Evolutionary conservation across 1,140 invertebrate genomes (phyloP), one percentile per base, ranked within the genome.

Genomic region (Drosophila santomea): DNA sequence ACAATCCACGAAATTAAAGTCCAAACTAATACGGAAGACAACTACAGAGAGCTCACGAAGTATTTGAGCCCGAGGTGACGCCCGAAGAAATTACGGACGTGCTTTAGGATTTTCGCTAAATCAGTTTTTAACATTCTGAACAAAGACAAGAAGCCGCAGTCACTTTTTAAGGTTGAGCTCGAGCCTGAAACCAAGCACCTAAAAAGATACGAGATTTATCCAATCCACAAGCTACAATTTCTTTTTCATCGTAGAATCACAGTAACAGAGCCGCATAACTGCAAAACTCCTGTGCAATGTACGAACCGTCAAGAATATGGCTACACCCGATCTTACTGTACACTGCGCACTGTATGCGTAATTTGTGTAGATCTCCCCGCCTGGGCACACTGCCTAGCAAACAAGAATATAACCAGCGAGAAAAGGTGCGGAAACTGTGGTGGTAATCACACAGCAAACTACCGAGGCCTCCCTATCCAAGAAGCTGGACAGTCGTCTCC

Each of bases 151-250:
- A 51, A 51, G 48, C n/a, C 2, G 28, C n/a, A 51, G n/a, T 28
- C 48, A 51, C 48, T 10, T n/a, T 35, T 51, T 51, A 51, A 51
- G 28, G 25, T 51, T 11, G 7, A 51, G 23, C 17, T 44, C 20
- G 20, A 20, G 1, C 20, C 20, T 20, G 20, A 20, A 20, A 20
- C 20, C 2, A 20, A 20, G 20, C 20, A 17, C 20, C 20, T 20
- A 20, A 2, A 20, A 20, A 20, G 1, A 20, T 1, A 20, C 20
- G 20, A 20, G 2, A 25, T 25, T 25, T 7, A 43, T 5, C 15
- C 15, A 17, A 20, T 44, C 8, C 3, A 10, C 15, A 44, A 44
- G 17, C 41, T 44, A 17, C 15, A 44, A 3, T 44, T 28, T 28
- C 7, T 43, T 17, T 5, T 43, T 15, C 15, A 17, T 15, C 41